Base-by-base conservation (phyloP, 2,113 vertebrate genomes). In the Clarias macrocephalus region DNA sequence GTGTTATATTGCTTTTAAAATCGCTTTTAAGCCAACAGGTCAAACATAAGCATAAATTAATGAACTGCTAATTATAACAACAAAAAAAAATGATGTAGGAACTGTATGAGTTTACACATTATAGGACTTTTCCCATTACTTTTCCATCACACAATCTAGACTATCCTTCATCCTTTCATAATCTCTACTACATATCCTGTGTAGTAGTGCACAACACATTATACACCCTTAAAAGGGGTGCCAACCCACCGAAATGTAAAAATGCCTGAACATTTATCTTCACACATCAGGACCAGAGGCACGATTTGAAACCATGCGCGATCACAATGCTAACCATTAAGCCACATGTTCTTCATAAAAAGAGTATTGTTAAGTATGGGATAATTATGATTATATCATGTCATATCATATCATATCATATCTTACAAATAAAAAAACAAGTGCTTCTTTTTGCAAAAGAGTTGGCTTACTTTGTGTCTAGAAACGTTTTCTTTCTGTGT, bases 1-100 rank as follows among this genome's bases (percentile, higher is more conserved):
- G 59, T 48, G 85, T 82, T 76, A 56, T 85, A 62, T 85, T 85
- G 18, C 37, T 83, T n/a, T 66, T 13, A 18, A 57, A 79, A 42
- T 63, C 5, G 42, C 1, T 65, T 79, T 59, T 80, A 13, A 10
- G 16, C 30, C 11, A 83, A 76, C 52, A 28, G 75, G 66, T 72
- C 83, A 81, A 52, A 73, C 73, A 80, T 33, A 68, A 62, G n/a
- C 7, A 83, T 12, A 60, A 59, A 80, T 72, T 68, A 48, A 80
- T 1, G n/a, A 4, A 28, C 66, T 5, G 2, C n/a, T 65, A 18
- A 54, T 59, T 54, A 3, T 37, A 37, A 37, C n/a, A n/a, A n/a
- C 52, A 80, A 80, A 56, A 21, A 75, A 48, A 13, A 2, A 48
- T 12, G 8, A 48, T 23, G 8, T 48, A 23, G 37, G 19, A 48